Conservation (phyloP, 2,888 invertebrate genomes). For the Stegophylla sp. region DNA sequence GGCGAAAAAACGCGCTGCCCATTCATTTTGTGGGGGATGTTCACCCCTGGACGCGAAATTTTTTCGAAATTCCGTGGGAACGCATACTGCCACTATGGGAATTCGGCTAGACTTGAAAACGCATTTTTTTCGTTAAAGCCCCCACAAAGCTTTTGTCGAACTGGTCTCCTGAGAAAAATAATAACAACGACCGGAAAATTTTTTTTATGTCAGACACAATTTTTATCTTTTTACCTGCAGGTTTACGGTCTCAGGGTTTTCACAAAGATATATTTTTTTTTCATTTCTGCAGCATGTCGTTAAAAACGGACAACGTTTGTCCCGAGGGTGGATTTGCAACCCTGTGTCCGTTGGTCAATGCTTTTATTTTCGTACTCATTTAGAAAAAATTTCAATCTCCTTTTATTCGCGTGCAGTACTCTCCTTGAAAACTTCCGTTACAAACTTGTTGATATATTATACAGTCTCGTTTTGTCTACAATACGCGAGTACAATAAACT, state of each 20-base stretch:
- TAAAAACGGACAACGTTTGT: conserved; percentile 21
- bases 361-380: neutral
- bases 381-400: neutral
- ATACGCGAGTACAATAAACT: neutral
- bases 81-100: neutral
- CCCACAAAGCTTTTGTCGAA: conserved; percentile 27
- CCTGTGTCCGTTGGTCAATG: neutral
- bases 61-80: conserved; percentile 55
- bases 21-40: neutral
- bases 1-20: conserved; percentile 23
- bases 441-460: neutral
- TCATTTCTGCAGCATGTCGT: conserved; percentile 9
- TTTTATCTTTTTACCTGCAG: conserved; percentile 5
- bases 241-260: conserved; percentile 31
- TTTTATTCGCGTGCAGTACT: neutral
- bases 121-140: conserved; percentile 3
- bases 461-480: neutral
- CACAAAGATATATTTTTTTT: neutral
- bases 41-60: conserved; percentile 29
- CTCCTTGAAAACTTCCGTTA: conserved; percentile 34
- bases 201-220: neutral
- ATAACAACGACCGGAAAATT: neutral
- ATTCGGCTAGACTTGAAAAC: conserved; percentile 6
- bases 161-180: neutral
- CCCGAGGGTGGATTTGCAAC: neutral